Evolutionary conservation across 2,797 vertebrate genomes (phyloP).

Genomic region (Sebastolobus alascanus): DNA sequence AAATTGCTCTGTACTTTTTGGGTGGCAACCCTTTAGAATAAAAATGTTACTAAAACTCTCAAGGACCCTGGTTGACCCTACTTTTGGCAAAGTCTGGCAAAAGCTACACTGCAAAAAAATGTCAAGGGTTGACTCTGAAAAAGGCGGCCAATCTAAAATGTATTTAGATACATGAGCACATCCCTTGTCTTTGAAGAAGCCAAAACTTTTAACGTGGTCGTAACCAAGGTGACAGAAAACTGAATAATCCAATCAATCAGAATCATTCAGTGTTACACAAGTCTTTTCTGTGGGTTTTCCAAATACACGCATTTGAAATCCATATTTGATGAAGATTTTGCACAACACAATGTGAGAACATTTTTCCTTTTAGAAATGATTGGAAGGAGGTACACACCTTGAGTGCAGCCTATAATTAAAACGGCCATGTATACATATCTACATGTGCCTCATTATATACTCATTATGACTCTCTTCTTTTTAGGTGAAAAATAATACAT

Average conservation of each 20-base stretch:
- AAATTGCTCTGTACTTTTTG: constrained; percentile 45
- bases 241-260: neutral
- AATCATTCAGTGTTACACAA: neutral
- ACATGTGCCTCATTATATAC: constrained; percentile 13
- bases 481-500: neutral
- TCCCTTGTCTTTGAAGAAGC: too few species aligned
- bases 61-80: constrained; percentile 30
- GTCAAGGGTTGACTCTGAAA: neutral
- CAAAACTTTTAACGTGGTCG: rapidly evolving
- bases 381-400: too few species aligned
- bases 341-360: neutral
- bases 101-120: constrained; percentile 24
- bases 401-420: neutral
- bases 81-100: constrained; percentile 17
- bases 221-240: neutral
- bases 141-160: neutral
- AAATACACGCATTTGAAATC: neutral
- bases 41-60: constrained; percentile 1
- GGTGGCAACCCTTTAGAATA: constrained; percentile 31
- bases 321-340: neutral
- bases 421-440: constrained; percentile 28
- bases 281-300: neutral
- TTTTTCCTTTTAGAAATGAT: neutral
- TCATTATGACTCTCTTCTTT: constrained; percentile 29
- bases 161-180: neutral